Evolutionary conservation across 2,797 vertebrate genomes (phyloP).

Genomic region (Sebastes kiyomatsui): DNA sequence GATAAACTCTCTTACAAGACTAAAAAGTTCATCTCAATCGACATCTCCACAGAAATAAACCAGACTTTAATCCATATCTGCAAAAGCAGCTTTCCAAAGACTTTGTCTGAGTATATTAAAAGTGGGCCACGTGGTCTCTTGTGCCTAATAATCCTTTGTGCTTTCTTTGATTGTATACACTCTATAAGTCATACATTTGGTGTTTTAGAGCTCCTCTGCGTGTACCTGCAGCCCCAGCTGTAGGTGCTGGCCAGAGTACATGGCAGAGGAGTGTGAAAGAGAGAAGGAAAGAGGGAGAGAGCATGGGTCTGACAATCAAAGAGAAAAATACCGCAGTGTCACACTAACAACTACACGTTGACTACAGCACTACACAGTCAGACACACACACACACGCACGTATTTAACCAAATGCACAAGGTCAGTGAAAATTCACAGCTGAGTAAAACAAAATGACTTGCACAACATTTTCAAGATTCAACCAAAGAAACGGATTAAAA

Average conservation of each 20-base stretch:
- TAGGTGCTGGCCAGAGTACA: conserved; percentile 29
- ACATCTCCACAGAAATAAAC: conserved; percentile 42
- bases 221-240: conserved; percentile 36
- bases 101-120: conserved; percentile 40
- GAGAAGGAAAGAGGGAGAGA: conserved; percentile 36
- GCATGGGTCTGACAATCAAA: conserved; percentile 61
- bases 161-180: conserved; percentile 80
- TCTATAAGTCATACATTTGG: conserved; percentile 71
- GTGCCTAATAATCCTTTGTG: conserved; percentile 81
- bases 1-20: conserved; percentile 42
- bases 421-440: conserved; percentile 74
- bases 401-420: conserved; percentile 72
- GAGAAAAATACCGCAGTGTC: conserved; percentile 64
- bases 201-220: conserved; percentile 62
- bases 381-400: conserved; percentile 51
- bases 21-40: conserved; percentile 41
- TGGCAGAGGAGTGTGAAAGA: conserved; percentile 59
- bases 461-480: conserved; percentile 66
- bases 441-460: conserved; percentile 65
- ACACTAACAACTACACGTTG: conserved; percentile 70
- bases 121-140: conserved; percentile 57
- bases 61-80: conserved; percentile 21
- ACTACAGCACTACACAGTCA: conserved; percentile 71
- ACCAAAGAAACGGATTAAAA: conserved; percentile 35
- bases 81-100: conserved; percentile 43